Evolutionary conservation across 2,113 vertebrate genomes (phyloP).

Genomic region (Ophthalmotilapia sp.): DNA sequence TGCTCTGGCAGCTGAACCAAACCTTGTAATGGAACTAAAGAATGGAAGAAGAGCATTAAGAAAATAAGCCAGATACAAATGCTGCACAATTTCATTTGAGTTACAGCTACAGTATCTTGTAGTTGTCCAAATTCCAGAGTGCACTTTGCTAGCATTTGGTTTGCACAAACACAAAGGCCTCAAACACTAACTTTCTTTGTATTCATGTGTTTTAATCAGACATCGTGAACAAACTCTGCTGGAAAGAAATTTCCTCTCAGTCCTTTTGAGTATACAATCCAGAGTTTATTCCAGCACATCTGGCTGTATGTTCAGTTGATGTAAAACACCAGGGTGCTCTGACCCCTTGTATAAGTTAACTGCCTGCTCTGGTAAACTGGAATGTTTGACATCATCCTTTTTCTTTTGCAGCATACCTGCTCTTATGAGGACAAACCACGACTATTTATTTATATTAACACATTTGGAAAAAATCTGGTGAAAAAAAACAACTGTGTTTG

Average conservation of each 20-base stretch:
- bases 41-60: neutral
- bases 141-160: neutral
- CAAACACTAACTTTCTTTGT: neutral
- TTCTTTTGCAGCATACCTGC: neutral
- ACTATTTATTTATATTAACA: neutral
- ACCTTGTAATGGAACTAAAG: neutral
- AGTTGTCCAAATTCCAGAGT: neutral
- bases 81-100: neutral
- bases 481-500: neutral
- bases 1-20: neutral
- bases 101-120: neutral
- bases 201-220: neutral
- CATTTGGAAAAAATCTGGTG: neutral
- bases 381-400: slow-evolving; percentile 33
- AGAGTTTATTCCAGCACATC: slow-evolving; percentile 50
- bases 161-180: neutral
- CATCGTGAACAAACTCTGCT: neutral
- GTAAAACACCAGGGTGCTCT: slow-evolving; percentile 21
- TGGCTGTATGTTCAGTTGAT: slow-evolving; percentile 38
- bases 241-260: neutral
- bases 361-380: slow-evolving; percentile 14
- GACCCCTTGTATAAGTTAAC: slow-evolving; percentile 41
- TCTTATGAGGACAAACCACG: neutral
- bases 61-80: neutral
- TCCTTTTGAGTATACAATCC: neutral